Conservation (phyloP, 2,888 invertebrate species). For the Limenitis arthemis region DNA sequence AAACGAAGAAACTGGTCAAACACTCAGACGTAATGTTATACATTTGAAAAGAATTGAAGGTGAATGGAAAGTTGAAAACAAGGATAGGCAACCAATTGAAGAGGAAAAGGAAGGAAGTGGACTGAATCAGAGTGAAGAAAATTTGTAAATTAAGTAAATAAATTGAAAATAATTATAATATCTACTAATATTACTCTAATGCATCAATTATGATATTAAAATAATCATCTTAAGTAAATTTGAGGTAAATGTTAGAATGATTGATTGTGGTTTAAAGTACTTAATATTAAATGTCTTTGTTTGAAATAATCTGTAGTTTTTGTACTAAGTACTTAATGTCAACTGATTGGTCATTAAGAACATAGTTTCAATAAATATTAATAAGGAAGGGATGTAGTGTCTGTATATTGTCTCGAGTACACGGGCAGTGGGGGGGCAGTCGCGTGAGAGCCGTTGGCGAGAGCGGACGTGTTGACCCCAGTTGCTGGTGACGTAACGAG, state of each 20-base stretch:
- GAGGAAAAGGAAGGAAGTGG: neutral
- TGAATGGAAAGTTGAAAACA: constrained; percentile 6
- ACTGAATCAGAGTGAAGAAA: neutral
- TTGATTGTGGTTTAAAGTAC: too few species aligned
- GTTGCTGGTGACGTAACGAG: neutral
- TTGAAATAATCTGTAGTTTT: neutral
- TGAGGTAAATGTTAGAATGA: too few species aligned
- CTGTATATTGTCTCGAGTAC: neutral
- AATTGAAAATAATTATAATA: too few species aligned
- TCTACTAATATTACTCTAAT: too few species aligned
- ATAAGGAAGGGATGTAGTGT: constrained; percentile 3
- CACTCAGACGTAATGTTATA: constrained; percentile 3
- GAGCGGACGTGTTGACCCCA: neutral
- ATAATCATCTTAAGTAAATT: too few species aligned
- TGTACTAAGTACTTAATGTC: neutral
- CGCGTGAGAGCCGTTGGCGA: neutral
- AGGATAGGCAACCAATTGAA: neutral
- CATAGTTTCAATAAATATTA: neutral
- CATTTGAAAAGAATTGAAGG: constrained; percentile 15
- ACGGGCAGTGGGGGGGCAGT: neutral
- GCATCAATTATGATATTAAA: too few species aligned
- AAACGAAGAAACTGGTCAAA: constrained; percentile 6
- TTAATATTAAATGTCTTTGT: neutral
- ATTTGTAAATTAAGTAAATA: neutral
- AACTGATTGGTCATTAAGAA: neutral